Conservation (phyloP, 2,797 vertebrate species). For the Rousettus madagascariensis region DNA sequence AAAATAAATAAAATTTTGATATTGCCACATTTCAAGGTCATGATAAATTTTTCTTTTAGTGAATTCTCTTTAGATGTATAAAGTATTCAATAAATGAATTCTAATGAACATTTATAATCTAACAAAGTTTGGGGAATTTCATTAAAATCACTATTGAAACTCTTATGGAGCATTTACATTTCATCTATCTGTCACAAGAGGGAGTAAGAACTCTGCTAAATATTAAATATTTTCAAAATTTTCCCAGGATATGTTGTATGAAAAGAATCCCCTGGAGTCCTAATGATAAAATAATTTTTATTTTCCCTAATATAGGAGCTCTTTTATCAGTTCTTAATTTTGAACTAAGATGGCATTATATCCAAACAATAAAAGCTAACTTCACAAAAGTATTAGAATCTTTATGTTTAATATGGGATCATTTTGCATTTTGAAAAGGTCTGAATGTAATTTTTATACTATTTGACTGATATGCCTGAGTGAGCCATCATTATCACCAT, state of each 20-base stretch:
- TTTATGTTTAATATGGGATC: background rate
- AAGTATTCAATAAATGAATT: background rate
- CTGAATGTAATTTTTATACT: background rate
- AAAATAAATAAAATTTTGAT: background rate
- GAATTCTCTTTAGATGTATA: background rate
- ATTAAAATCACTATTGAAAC: background rate
- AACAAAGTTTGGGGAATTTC: background rate
- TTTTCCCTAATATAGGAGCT: background rate
- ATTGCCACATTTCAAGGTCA: background rate
- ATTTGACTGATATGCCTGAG: background rate
- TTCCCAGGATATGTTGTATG: background rate
- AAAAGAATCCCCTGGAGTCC: background rate
- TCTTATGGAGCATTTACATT: slow-evolving; percentile 44
- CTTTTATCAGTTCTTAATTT: background rate
- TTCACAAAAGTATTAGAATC: background rate
- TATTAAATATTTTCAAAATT: background rate
- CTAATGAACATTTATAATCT: background rate
- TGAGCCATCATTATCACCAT: background rate
- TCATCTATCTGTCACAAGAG: slow-evolving; percentile 79
- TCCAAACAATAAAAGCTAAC: background rate
- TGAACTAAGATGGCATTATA: background rate
- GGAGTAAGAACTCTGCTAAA: slow-evolving; percentile 77
- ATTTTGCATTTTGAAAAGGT: background rate
- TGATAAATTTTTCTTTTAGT: background rate
- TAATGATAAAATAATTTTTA: background rate